A percentile compares a stretch with the other conserved stretches of the same genome.
Evolutionary conservation across 1,140 invertebrate species (phyloP).

Genomic region (Pissodes strobi): DNA sequence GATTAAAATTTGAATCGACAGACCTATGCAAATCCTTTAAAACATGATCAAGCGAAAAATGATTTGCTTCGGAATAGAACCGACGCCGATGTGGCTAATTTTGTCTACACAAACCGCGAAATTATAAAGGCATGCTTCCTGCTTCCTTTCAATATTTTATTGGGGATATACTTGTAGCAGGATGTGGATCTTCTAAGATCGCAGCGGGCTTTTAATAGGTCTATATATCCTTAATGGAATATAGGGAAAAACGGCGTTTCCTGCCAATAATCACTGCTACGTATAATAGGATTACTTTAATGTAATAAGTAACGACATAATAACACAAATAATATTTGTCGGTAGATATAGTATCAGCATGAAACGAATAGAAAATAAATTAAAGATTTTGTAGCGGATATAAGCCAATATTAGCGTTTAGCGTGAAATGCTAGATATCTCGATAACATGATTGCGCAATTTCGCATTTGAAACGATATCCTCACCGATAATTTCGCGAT

Average conservation of each 20-base stretch:
- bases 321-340: too few relatives aligned
- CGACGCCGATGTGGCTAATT: slow-evolving; percentile 8
- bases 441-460: too few relatives aligned
- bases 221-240: slow-evolving; percentile 4
- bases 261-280: neutral
- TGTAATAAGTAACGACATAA: too few relatives aligned
- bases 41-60: neutral
- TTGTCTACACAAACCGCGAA: slow-evolving; percentile 16
- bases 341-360: too few relatives aligned
- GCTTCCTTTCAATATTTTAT: slow-evolving; percentile 19
- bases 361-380: too few relatives aligned
- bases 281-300: too few relatives aligned
- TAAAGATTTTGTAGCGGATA: too few relatives aligned
- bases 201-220: slow-evolving; percentile 15
- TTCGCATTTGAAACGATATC: too few relatives aligned
- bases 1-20: too few relatives aligned
- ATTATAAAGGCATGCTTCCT: slow-evolving; percentile 23
- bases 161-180: slow-evolving; percentile 8
- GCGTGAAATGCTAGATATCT: too few relatives aligned
- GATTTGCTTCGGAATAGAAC: neutral
- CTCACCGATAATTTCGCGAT: too few relatives aligned
- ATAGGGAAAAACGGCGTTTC: slow-evolving; percentile 1
- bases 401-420: too few relatives aligned
- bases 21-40: neutral
- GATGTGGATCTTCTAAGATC: slow-evolving; percentile 19